phyloP scores from a whole-genome alignment of 2,888 invertebrate genomes.

The Rhagonycha lutea region DNA sequence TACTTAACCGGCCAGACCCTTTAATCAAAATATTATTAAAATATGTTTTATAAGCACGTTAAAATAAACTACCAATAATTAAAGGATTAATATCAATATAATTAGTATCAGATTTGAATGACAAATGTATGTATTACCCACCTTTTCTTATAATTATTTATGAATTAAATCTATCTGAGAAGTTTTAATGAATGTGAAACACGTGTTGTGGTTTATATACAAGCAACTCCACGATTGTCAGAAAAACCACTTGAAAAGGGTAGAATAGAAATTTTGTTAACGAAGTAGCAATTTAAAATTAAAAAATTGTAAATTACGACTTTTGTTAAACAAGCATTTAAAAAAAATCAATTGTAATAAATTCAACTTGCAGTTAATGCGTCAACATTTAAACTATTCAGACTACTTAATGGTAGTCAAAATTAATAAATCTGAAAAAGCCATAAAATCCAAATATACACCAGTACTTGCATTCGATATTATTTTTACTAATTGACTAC shows the following conservation, averaged over 20 bases:
- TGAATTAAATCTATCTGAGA: no score
- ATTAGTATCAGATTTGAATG: no score
- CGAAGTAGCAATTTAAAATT: not conserved
- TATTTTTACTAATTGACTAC: slow-evolving; percentile 3
- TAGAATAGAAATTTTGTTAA: not conserved
- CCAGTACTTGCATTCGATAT: not conserved
- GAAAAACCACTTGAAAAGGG: not conserved
- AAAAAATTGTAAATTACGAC: not conserved
- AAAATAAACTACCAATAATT: no score
- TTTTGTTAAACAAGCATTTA: not conserved
- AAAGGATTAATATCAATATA: no score
- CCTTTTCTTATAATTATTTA: no score
- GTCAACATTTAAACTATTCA: not conserved
- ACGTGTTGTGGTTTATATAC: no score
- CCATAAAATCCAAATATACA: not conserved
- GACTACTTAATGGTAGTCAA: not conserved
- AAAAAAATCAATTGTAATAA: not conserved
- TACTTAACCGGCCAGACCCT: no score
- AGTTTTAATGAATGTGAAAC: no score
- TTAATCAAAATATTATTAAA: no score
- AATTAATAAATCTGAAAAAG: not conserved
- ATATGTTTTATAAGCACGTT: no score
- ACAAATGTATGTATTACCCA: no score
- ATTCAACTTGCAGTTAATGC: not conserved
- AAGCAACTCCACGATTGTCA: no score